These are phyloP conservation scores for Gadopsis marmoratus DNA, from an alignment of 2,797 vertebrate genomes.

Conservation along the genomic window DNA sequence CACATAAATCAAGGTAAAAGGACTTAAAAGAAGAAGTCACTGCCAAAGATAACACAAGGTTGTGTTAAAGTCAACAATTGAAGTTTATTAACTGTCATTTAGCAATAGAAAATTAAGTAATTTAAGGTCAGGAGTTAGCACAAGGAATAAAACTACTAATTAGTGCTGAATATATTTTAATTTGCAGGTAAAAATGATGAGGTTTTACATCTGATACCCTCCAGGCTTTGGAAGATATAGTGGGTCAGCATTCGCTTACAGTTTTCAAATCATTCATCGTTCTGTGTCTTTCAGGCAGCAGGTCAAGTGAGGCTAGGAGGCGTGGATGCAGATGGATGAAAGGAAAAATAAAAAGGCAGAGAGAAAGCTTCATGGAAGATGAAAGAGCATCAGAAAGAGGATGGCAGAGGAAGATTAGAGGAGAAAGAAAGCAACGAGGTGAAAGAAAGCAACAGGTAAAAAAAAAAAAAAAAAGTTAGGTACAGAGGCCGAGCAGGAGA, in stretches of 20 bases:
- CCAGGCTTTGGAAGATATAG: not conserved
- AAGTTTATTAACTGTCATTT: not conserved
- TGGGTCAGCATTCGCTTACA: not conserved
- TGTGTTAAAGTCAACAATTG: not conserved
- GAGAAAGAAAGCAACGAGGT: slow-evolving; percentile 9
- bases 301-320: not conserved
- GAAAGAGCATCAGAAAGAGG: slow-evolving; percentile 21
- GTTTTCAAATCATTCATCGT: not conserved
- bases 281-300: slow-evolving; percentile 11
- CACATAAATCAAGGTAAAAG: not conserved
- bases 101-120: not conserved
- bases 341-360: slow-evolving; percentile 9
- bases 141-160: not conserved
- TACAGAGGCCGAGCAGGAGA: not conserved
- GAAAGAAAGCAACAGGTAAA: slow-evolving; percentile 13
- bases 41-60: not conserved
- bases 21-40: not conserved
- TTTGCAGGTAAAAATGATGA: not conserved
- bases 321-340: not conserved
- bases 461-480: slow-evolving; percentile 7
- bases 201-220: slow-evolving; percentile 1
- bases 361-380: not conserved
- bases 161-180: not conserved
- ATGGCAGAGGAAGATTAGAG: slow-evolving; percentile 14
- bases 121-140: not conserved